Conservation (phyloP, 2,113 vertebrate genomes). For the Malurus melanocephalus region DNA sequence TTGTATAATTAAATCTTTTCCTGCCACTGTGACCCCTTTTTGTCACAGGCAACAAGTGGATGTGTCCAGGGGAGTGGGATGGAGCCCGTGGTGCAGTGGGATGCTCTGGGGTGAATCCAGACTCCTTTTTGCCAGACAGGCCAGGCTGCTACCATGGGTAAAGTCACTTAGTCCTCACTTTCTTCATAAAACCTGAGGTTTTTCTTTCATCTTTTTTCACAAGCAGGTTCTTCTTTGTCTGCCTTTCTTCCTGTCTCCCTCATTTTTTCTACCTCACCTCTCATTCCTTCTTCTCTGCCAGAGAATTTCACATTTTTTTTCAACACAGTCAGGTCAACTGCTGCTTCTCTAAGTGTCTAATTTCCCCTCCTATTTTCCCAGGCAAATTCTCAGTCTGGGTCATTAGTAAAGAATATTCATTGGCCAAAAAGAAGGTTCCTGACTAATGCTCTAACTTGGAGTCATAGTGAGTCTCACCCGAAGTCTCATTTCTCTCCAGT, state of each 20-base stretch:
- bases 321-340: background rate
- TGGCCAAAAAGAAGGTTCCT: background rate
- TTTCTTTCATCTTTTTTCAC: background rate
- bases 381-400: background rate
- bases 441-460: background rate
- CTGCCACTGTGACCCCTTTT: background rate
- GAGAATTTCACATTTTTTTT: background rate
- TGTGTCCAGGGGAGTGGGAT: background rate
- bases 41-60: background rate
- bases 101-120: background rate
- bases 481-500: background rate
- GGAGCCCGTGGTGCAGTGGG: background rate
- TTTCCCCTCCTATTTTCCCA: background rate
- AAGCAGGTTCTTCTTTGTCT: background rate
- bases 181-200: background rate
- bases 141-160: background rate
- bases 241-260: background rate
- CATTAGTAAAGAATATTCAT: background rate
- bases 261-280: background rate
- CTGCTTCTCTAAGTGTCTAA: background rate
- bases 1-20: background rate
- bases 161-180: background rate
- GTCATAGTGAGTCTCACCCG: background rate
- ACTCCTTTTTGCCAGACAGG: background rate
- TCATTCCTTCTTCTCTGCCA: background rate